Base-by-base conservation (phyloP, 2,888 invertebrate species). In the Trichogramma evanescens region DNA sequence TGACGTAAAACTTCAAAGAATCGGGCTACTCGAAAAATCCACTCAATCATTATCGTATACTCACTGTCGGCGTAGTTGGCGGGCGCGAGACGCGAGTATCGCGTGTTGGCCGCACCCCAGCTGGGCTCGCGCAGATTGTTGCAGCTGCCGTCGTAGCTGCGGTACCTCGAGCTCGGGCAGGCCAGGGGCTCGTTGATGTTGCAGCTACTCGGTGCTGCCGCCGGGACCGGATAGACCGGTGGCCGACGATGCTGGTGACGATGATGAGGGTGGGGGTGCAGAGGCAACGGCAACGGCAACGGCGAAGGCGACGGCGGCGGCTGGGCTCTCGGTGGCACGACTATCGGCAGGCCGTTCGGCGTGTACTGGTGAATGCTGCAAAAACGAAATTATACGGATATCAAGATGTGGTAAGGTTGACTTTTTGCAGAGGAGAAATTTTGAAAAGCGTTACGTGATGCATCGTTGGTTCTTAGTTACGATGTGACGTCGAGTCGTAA, bases 61-160 rank as follows among this genome's bases (percentile, higher is more conserved):
- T 78, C 76, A 88, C 89, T 87, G 73, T 89, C 89, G 54, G 81
- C 84, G 74, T 89, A 89, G 65, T 83, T 84, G 38, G 85, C 81
- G 0, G 84, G 82, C 13, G 86, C 69, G 42, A 89, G 75, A 66
- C 89, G 80, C 49, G 82, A 83, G 65, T 88, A 89, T 50, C 86
- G 85, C 0, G 87, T 87, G 70, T 89, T 87, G 0, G 91, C 86
- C 55, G 84, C 82, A 9, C 98, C 98, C 84, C 90, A 87, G 6
- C 86, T 83, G 0, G 96, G 92, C 67, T 89, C 84, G 62, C 84
- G 81, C 54, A 91, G 78, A 78, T 99, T 98, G 77, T 99, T 99
- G 75, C 99, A 99, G 1, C 93, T 87, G 0, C 98, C 98, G 75
- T 98, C 97, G 64, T 89, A 84, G 0, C 90, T 83, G 50, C 91